These are phyloP conservation scores for Gallinago nigripennis DNA, from an alignment of 2,797 vertebrate species.

Conservation along the genomic window DNA sequence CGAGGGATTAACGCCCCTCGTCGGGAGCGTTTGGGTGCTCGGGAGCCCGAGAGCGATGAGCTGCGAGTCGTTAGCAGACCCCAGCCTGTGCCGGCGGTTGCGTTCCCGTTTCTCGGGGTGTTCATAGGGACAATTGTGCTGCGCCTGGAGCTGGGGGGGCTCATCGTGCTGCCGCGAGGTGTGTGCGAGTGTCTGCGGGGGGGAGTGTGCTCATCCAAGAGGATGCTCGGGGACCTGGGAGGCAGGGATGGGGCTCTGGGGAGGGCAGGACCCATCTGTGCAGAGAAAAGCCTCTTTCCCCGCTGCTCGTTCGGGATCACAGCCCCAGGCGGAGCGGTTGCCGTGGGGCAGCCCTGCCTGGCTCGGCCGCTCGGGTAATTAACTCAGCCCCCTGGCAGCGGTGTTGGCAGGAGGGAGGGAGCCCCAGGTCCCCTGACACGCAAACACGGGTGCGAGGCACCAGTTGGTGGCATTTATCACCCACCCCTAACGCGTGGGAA, in stretches of 20 bases:
- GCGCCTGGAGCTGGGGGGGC: neutral
- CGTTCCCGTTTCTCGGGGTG: neutral
- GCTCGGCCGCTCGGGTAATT: neutral
- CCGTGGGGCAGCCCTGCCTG: neutral
- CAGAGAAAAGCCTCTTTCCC: neutral
- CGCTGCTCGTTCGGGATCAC: accelerated
- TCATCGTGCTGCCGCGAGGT: accelerated
- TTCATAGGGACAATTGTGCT: neutral
- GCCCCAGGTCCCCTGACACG: neutral
- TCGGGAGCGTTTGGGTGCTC: neutral
- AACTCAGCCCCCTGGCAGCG: neutral
- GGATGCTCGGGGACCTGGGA: neutral
- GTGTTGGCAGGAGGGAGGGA: neutral
- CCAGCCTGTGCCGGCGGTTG: neutral
- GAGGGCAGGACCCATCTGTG: neutral
- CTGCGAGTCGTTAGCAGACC: neutral
- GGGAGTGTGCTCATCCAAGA: accelerated
- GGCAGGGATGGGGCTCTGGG: accelerated
- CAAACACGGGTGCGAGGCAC: neutral
- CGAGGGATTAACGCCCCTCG: neutral
- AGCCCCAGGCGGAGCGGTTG: neutral
- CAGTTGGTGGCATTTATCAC: neutral
- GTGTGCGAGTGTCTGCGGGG: accelerated
- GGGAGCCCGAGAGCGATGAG: neutral
- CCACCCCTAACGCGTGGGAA: neutral